A percentile compares a stretch with the other conserved stretches of the same genome.
Conservation (phyloP, 2,888 invertebrate genomes). For the Galeruca laticollis region DNA sequence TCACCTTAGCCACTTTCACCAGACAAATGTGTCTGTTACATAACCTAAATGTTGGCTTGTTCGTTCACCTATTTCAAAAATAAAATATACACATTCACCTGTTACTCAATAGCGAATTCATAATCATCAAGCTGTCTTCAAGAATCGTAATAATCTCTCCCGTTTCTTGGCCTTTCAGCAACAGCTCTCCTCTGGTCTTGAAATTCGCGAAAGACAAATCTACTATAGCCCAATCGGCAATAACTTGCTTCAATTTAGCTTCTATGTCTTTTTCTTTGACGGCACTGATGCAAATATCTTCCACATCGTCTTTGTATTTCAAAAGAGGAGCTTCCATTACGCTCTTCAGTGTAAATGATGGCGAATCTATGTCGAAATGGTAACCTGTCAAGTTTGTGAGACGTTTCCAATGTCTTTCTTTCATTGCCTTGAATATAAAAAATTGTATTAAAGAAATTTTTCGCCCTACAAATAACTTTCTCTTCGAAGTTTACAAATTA, state of each 20-base stretch:
- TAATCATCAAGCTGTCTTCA: slow-evolving; percentile 89
- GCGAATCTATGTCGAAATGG: slow-evolving; percentile 82
- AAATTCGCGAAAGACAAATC: slow-evolving; percentile 80
- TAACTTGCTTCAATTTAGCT: slow-evolving; percentile 85
- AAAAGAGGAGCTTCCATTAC: slow-evolving; percentile 89
- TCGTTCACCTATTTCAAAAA: no score
- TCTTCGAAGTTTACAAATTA: no score
- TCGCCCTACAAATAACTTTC: no score
- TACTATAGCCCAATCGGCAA: slow-evolving; percentile 83
- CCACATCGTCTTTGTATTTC: slow-evolving; percentile 87
- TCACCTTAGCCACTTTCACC: no score
- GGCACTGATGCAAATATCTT: slow-evolving; percentile 92
- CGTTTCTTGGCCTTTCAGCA: slow-evolving; percentile 82
- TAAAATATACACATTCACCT: slow-evolving; percentile 67
- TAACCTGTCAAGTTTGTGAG: slow-evolving; percentile 73
- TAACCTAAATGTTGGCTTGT: no score
- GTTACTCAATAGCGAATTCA: slow-evolving; percentile 87
- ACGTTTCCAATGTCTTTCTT: slow-evolving; percentile 69
- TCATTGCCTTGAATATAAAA: slow-evolving; percentile 68
- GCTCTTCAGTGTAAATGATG: slow-evolving; percentile 82
- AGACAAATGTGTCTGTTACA: no score
- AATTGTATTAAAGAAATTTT: not conserved
- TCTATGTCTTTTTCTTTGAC: slow-evolving; percentile 93
- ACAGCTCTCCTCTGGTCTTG: slow-evolving; percentile 85
- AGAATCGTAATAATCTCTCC: slow-evolving; percentile 81